Evolutionary conservation across 2,797 vertebrate species (phyloP), one percentile per base, ranked within the genome.

Genomic region (Sebastes trivittatus): DNA sequence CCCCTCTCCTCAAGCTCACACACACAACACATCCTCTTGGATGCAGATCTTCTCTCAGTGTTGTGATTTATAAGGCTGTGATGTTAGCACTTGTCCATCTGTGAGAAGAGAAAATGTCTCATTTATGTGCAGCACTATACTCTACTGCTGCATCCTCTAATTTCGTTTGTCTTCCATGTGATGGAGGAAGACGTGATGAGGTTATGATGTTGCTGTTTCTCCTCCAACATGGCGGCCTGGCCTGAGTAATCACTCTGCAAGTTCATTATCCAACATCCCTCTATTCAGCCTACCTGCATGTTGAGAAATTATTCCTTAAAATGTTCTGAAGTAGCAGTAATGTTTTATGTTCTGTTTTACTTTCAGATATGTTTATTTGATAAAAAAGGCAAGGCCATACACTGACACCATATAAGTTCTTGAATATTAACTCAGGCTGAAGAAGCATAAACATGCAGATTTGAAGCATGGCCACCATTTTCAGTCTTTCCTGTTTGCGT

Each of bases 21-120:
- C 42, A 11, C 74, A 82, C 62, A 76, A 81, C 23, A 20, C 4
- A 3, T 1, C 16, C 32, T 32, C 22, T 20, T 2, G 6, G 30
- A 72, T 61, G 66, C 81, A 76, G 73, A 65, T 67, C 68, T 46
- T 64, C 14, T 60, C 2, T 78, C 62, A 13, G 5, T 73, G 13
- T 81, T 49, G 8, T 23, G 61, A 59, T 73, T 77, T 11, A 27
- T 7, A 25, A 23, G 10, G 36, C 20, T 10, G 10, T 32, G 59
- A 8, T 20, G n/a, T 18, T 27, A 1, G 42, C 2, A 36, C 64
- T 23, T 32, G 20, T 29, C 14, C 22, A 38, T 42, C 55, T 18
- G n/a, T 30, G 34, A 30, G 36, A 34, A 34, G 30, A 16, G 22
- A 16, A 42, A 42, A 46, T 16, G 14, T 46, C 38, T 10, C 3